Conservation (phyloP, 2,797 vertebrate species). For the Thalassophryne amazonica region DNA sequence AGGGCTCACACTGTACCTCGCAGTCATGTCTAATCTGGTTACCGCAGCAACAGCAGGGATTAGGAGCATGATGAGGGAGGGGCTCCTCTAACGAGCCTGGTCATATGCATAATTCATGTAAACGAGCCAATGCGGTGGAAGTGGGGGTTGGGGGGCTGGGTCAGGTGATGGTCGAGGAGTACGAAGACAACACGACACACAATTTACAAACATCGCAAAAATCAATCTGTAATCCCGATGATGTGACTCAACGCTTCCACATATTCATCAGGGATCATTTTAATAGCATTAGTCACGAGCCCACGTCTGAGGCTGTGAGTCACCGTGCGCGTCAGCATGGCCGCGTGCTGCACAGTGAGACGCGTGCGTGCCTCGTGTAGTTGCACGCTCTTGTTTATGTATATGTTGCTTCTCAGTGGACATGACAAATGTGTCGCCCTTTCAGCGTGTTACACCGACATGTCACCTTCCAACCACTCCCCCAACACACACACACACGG, state of each 20-base stretch:
- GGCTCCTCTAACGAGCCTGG: slow-evolving; percentile 64
- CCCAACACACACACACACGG: slow-evolving; percentile 36
- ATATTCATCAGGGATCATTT: slow-evolving; percentile 40
- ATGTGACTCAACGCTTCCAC: not conserved
- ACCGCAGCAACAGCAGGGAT: slow-evolving; percentile 68
- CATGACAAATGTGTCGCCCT: slow-evolving; percentile 76
- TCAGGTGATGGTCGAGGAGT: slow-evolving; percentile 52
- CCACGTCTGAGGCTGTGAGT: slow-evolving; percentile 47
- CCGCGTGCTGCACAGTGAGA: not conserved
- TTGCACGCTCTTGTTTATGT: slow-evolving; percentile 65
- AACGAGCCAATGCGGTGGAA: slow-evolving; percentile 45
- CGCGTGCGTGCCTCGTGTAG: slow-evolving; percentile 38
- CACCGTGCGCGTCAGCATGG: slow-evolving; percentile 23
- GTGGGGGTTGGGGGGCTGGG: not conserved
- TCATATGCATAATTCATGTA: slow-evolving; percentile 78
- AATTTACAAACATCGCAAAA: slow-evolving; percentile 17
- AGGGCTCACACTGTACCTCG: slow-evolving; percentile 52
- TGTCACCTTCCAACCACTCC: slow-evolving; percentile 30
- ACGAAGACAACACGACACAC: slow-evolving; percentile 16
- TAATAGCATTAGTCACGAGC: slow-evolving; percentile 47
- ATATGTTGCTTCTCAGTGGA: slow-evolving; percentile 73
- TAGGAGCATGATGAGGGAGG: slow-evolving; percentile 62
- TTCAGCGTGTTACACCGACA: slow-evolving; percentile 58
- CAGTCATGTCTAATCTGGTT: slow-evolving; percentile 72
- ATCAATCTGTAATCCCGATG: not conserved